These are phyloP conservation scores for Acomys russatus DNA, from an alignment of 2,797 vertebrate species.

Conservation along the genomic window DNA sequence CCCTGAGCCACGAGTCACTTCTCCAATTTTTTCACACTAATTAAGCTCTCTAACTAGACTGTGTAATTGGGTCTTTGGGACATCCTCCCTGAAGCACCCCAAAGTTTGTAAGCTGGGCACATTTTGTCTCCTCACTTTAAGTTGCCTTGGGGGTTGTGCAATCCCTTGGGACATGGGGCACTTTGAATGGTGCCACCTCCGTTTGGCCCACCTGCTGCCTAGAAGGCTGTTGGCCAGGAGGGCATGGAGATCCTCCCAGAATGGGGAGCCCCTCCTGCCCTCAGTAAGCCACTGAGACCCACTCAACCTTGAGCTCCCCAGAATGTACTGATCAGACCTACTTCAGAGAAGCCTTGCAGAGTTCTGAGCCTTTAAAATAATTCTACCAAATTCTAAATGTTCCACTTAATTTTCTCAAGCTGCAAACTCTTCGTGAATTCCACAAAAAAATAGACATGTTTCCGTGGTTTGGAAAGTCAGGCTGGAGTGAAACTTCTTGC, in stretches of 20 bases:
- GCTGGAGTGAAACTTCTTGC: background rate
- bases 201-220: background rate
- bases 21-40: slow-evolving; percentile 64
- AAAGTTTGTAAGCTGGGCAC: slow-evolving; percentile 58
- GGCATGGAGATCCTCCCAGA: background rate
- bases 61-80: slow-evolving; percentile 81
- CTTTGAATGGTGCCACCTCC: slow-evolving; percentile 42
- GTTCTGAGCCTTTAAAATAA: background rate
- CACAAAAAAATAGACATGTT: background rate
- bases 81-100: slow-evolving; percentile 76
- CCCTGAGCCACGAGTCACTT: slow-evolving; percentile 2
- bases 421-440: slow-evolving; percentile 1
- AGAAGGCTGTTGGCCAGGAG: background rate
- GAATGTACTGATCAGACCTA: background rate
- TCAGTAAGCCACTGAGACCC: background rate
- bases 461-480: background rate
- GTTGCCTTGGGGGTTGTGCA: background rate
- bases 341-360: background rate
- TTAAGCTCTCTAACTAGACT: slow-evolving; percentile 70
- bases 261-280: background rate
- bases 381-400: slow-evolving; percentile 28
- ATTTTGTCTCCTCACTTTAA: slow-evolving; percentile 34
- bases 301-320: background rate
- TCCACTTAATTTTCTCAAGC: background rate
- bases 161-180: background rate